Evolutionary conservation across 2,888 invertebrate species (phyloP).

Genomic region (Ferrisia virgata): DNA sequence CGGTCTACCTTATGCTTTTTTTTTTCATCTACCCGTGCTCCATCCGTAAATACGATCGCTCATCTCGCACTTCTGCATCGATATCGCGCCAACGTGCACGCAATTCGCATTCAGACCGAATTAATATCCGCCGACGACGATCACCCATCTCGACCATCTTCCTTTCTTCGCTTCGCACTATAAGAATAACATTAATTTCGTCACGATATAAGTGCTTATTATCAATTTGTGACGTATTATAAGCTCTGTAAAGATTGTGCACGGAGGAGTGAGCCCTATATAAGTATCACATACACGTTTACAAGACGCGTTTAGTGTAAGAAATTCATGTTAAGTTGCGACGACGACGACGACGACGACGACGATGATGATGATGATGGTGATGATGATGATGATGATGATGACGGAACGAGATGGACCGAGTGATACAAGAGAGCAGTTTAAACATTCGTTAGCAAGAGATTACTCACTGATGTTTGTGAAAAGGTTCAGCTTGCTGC

Average conservation of each 20-base stretch:
- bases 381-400: not conserved
- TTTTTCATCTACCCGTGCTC: not conserved
- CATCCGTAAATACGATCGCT: not conserved
- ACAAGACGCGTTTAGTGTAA: not conserved
- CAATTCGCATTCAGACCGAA: not conserved
- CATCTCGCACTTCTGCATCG: not conserved
- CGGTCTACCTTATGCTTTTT: no score
- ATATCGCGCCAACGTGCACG: not conserved
- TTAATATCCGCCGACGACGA: slow-evolving; percentile 4
- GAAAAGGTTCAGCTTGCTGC: no score
- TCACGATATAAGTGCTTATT: not conserved
- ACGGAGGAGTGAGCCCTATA: not conserved
- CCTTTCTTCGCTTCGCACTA: not conserved
- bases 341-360: not conserved
- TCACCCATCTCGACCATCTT: not conserved
- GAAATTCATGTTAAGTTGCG: not conserved
- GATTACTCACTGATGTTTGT: no score
- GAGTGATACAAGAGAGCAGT: no score
- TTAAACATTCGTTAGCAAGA: no score
- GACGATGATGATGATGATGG: not conserved
- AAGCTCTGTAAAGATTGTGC: not conserved
- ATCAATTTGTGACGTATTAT: not conserved
- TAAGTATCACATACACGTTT: not conserved
- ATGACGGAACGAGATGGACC: no score
- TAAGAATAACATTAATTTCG: not conserved